Evolutionary conservation across 2,888 invertebrate species (phyloP).

Genomic region (Neocrepidodera transversa): DNA sequence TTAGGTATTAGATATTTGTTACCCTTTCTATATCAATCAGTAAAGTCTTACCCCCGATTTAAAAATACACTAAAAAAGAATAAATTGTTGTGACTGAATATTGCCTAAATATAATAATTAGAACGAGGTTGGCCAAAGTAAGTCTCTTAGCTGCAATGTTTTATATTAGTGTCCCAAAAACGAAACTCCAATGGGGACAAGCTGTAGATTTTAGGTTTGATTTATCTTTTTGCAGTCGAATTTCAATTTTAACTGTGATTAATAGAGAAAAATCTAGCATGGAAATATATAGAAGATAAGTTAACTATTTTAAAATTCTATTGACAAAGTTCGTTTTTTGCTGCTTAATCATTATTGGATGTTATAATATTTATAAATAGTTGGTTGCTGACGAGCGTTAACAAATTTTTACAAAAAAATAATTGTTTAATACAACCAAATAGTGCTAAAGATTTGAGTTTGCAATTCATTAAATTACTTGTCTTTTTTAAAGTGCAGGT

Average conservation of each 20-base stretch:
- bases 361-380: slow-evolving; percentile 8
- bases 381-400: slow-evolving; percentile 5
- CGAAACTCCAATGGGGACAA: neutral
- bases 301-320: slow-evolving; percentile 24
- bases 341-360: slow-evolving; percentile 16
- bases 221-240: slow-evolving; percentile 19
- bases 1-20: slow-evolving; percentile 26
- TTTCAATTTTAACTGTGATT: slow-evolving; percentile 28
- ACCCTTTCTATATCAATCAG: slow-evolving; percentile 20
- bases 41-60: slow-evolving; percentile 13
- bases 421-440: too few relatives aligned
- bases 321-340: slow-evolving; percentile 12
- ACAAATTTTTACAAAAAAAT: too few relatives aligned
- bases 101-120: slow-evolving; percentile 42
- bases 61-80: slow-evolving; percentile 28
- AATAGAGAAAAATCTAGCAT: slow-evolving; percentile 15
- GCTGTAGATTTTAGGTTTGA: slow-evolving; percentile 1
- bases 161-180: neutral
- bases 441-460: too few relatives aligned
- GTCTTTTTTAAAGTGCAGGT: too few relatives aligned
- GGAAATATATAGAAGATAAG: slow-evolving; percentile 21
- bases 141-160: slow-evolving; percentile 9
- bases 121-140: slow-evolving; percentile 27
- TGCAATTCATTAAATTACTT: too few relatives aligned
- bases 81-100: slow-evolving; percentile 45